Conservation (phyloP, 2,797 vertebrate genomes). For the Antennarius maculatus region DNA sequence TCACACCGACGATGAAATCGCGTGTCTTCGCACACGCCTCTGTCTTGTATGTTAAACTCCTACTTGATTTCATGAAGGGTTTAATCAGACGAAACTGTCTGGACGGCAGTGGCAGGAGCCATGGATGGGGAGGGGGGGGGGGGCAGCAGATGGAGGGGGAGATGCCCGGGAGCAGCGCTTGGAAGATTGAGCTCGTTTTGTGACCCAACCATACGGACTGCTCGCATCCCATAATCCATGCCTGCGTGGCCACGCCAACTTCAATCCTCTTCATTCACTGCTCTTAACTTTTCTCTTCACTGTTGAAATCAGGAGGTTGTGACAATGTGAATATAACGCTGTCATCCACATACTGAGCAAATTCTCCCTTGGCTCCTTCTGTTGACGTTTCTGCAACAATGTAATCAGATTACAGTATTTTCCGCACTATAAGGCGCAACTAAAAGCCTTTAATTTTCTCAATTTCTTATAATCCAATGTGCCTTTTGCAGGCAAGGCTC, state of each 20-base stretch:
- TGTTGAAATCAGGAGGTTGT: not conserved
- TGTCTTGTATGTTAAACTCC: slow-evolving; percentile 14
- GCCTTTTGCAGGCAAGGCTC: too few species aligned
- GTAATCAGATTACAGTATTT: too few species aligned
- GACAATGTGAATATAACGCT: not conserved
- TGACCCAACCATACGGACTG: slow-evolving; percentile 76
- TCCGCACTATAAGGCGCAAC: too few species aligned
- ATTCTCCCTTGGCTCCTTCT: too few species aligned
- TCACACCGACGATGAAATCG: slow-evolving; percentile 19
- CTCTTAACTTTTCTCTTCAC: not conserved
- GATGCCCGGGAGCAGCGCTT: slow-evolving; percentile 75
- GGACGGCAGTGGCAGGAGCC: slow-evolving; percentile 37
- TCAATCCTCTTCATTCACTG: slow-evolving; percentile 30
- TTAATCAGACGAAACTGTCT: slow-evolving; percentile 52
- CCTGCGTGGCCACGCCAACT: slow-evolving; percentile 47
- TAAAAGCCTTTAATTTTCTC: too few species aligned
- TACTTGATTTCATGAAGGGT: slow-evolving; percentile 24
- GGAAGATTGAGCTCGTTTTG: slow-evolving; percentile 73
- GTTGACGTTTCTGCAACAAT: too few species aligned
- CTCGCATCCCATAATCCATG: slow-evolving; percentile 61
- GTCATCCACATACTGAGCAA: not conserved
- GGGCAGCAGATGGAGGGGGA: slow-evolving; percentile 79
- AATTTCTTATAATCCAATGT: too few species aligned
- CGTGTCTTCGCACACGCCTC: not conserved
- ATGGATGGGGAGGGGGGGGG: slow-evolving; percentile 37